phyloP scores from a whole-genome alignment of 2,113 vertebrate species.

The Naja naja region DNA sequence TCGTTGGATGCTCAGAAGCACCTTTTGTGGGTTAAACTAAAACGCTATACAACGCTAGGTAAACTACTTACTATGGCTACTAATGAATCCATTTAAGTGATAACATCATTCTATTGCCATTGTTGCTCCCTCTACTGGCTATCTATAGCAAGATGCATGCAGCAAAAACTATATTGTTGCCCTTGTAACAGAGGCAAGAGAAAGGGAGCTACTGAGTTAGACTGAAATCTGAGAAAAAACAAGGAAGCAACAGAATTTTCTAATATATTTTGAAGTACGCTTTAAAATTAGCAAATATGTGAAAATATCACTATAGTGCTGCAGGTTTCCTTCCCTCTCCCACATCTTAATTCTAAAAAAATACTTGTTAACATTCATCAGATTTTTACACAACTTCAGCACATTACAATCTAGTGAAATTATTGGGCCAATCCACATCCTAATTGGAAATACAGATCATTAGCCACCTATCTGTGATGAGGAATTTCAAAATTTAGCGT shows the following conservation, averaged over 20 bases:
- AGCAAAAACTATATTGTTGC: background rate
- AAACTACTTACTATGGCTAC: background rate
- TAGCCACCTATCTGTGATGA: background rate
- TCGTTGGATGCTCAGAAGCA: background rate
- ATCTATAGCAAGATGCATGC: background rate
- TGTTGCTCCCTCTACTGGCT: conserved; percentile 51
- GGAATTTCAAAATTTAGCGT: background rate
- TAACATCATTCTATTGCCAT: background rate
- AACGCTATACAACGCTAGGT: background rate
- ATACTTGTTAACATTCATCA: background rate
- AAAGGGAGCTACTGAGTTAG: background rate
- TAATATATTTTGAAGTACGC: background rate
- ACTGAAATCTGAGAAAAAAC: background rate
- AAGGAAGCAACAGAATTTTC: background rate
- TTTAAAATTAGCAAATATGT: background rate
- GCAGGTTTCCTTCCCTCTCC: background rate
- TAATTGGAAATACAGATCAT: background rate
- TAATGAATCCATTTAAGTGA: background rate
- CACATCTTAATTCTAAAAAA: background rate
- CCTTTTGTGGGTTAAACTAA: background rate
- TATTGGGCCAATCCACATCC: background rate
- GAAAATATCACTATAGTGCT: background rate
- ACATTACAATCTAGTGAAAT: background rate
- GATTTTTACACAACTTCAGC: background rate
- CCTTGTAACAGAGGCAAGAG: background rate